These are phyloP conservation scores for Tachycineta bicolor DNA, from an alignment of 2,113 vertebrate genomes.

Conservation along the genomic window DNA sequence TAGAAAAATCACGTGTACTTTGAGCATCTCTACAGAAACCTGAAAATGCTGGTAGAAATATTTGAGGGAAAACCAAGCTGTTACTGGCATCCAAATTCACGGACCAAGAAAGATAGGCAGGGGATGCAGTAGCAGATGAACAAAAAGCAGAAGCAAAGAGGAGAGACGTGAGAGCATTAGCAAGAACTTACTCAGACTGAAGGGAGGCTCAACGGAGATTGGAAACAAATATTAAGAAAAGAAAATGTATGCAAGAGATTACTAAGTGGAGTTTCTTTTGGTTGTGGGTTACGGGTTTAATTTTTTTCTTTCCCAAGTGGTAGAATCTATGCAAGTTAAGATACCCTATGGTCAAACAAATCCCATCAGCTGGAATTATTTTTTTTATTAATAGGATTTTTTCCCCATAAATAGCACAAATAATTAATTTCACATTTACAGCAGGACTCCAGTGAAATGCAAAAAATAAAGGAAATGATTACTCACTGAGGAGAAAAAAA, in stretches of 20 bases:
- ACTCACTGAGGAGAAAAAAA: neutral
- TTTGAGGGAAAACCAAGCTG: neutral
- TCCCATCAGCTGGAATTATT: neutral
- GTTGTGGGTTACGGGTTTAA: neutral
- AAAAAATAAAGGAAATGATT: neutral
- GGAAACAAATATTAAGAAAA: neutral
- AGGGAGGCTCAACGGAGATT: accelerated
- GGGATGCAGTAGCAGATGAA: neutral
- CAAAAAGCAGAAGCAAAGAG: neutral
- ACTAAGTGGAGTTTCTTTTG: neutral
- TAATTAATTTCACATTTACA: neutral
- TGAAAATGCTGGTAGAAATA: neutral
- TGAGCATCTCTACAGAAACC: neutral
- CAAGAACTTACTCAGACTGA: neutral
- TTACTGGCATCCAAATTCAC: neutral
- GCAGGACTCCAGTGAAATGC: neutral
- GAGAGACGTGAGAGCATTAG: neutral
- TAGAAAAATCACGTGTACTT: neutral
- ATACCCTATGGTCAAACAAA: neutral
- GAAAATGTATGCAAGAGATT: neutral
- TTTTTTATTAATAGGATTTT: neutral
- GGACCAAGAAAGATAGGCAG: neutral
- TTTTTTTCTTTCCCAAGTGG: neutral
- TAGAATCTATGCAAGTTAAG: neutral
- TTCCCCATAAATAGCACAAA: neutral